Evolutionary conservation across 2,113 vertebrate species (phyloP).

Genomic region (Rhombomys opimus): DNA sequence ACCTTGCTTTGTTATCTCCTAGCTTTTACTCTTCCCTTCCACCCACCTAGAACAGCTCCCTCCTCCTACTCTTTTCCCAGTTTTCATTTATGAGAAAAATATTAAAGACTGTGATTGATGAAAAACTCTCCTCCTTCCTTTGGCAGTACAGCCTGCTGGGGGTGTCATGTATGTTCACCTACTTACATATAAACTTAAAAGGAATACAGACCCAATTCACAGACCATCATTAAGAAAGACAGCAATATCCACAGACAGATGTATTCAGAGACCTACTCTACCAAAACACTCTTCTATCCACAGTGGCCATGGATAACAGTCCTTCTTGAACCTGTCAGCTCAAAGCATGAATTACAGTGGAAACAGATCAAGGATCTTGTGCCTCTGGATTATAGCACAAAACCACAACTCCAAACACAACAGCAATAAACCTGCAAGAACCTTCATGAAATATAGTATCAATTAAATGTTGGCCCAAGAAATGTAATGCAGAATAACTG

Average conservation of each 20-base stretch:
- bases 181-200: neutral
- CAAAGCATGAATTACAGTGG: slow-evolving; percentile 57
- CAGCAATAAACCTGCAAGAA: slow-evolving; percentile 71
- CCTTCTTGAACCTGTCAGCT: slow-evolving; percentile 38
- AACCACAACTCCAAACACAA: slow-evolving; percentile 45
- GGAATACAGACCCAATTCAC: neutral
- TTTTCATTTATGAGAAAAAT: neutral
- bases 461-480: slow-evolving; percentile 59
- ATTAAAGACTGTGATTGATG: neutral
- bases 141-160: neutral
- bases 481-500: slow-evolving; percentile 47
- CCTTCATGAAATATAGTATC: slow-evolving; percentile 62
- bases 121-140: neutral
- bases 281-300: neutral
- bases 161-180: neutral
- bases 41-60: neutral
- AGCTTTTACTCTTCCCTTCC: neutral
- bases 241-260: neutral
- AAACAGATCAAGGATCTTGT: slow-evolving; percentile 39
- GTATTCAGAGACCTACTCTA: neutral
- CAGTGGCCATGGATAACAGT: neutral
- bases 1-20: neutral
- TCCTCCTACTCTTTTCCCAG: neutral
- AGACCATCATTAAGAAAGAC: neutral
- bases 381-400: slow-evolving; percentile 54